Evolutionary conservation across 1,140 invertebrate genomes (phyloP), one percentile per base, ranked within the genome.

Genomic region (Sycophaga agraensis): DNA sequence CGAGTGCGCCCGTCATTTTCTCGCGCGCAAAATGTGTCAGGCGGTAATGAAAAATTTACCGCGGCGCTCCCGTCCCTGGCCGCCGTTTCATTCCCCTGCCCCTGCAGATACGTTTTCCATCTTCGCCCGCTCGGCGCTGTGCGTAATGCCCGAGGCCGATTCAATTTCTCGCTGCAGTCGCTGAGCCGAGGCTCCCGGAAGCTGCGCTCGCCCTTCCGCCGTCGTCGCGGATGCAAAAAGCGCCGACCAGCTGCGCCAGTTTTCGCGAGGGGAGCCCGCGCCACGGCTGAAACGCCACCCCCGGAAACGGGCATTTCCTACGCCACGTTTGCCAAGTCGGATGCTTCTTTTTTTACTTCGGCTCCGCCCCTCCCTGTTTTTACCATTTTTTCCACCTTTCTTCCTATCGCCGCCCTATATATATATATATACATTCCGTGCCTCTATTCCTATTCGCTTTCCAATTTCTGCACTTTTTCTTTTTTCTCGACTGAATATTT

Each of bases 11-110:
- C 46, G 46, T 57, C 45, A 43, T 57, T 57, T 63, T 34, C 49
- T 34, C 49, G n/a, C 16, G 34, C 35, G n/a, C 50, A 55, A 62
- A 62, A 55, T 55, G 24, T 61, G 59, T 61, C 51, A 61, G 51
- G 17, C 3, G 28, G 37, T 57, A 63, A 57, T 63, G 53, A 56
- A 63, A 63, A 57, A 56, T 56, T 63, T 54, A 55, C 50, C 19
- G 16, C 11, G 5, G 9, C 40, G 4, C 11, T 22, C 24, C 24
- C 21, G 8, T 1, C 11, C 48, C 17, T 35, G 2, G 16, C 14
- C 16, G 9, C 28, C 4, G 1, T 6, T 2, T 19, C 31, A 16
- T 2, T 6, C 6, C n/a, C 6, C 22, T 4, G 12, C 16, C n/a
- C n/a, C n/a, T n/a, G n/a, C n/a, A n/a, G n/a, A n/a, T 45, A 19